Evolutionary conservation across 1,140 invertebrate genomes (phyloP).

Genomic region (Megathymus violae): DNA sequence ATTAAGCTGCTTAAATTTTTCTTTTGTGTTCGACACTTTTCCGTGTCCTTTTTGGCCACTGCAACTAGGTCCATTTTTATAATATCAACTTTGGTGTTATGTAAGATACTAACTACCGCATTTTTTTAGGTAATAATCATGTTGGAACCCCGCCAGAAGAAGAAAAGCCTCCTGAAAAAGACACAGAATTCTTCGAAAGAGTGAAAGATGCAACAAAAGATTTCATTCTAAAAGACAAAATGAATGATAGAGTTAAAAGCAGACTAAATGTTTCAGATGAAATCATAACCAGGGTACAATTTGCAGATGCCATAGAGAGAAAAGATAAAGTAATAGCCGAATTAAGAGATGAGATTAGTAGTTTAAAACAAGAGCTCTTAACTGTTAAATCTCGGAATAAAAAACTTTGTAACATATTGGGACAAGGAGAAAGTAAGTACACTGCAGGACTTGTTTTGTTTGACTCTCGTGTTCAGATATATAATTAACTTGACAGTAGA

Average conservation of each 20-base stretch:
- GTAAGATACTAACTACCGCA: too few relatives aligned
- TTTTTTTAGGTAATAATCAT: constrained; percentile 47
- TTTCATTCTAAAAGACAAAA: constrained; percentile 87
- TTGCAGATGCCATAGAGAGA: constrained; percentile 87
- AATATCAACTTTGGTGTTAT: too few relatives aligned
- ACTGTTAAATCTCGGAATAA: constrained; percentile 91
- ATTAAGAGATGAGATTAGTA: constrained; percentile 86
- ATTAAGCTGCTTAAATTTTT: too few relatives aligned
- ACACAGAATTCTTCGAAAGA: constrained; percentile 87
- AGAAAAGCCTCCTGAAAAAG: constrained; percentile 53
- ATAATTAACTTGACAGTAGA: too few relatives aligned
- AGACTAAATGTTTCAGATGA: constrained; percentile 81
- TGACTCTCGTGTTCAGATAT: too few relatives aligned
- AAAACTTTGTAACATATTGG: constrained; percentile 90
- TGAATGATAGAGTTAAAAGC: constrained; percentile 81
- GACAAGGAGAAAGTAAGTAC: constrained; percentile 91
- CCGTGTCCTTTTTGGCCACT: too few relatives aligned
- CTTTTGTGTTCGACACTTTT: too few relatives aligned
- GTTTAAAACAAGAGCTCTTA: constrained; percentile 87
- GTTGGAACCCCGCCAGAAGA: constrained; percentile 47
- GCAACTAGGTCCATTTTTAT: too few relatives aligned
- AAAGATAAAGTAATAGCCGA: constrained; percentile 86
- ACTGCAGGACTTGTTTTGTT: too few relatives aligned
- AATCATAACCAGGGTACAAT: constrained; percentile 84
- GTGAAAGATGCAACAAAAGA: constrained; percentile 87